Evolutionary conservation across 2,797 vertebrate species (phyloP).

Genomic region (Pseudotriccus pelzelni): DNA sequence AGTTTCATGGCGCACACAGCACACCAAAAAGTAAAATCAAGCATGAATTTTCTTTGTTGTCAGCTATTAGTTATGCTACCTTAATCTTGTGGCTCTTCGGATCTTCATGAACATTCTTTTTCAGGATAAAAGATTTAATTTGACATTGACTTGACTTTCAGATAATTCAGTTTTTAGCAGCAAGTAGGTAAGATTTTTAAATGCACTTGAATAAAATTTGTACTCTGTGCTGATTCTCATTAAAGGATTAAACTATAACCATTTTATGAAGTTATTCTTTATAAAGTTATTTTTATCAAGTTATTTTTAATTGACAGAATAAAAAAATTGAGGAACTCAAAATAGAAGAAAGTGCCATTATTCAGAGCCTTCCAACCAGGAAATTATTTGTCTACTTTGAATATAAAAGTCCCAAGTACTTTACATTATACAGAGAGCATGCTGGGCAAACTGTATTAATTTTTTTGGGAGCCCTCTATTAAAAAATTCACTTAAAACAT

Average conservation of each 20-base stretch:
- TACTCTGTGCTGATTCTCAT: conserved; percentile 27
- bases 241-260: conserved; percentile 50
- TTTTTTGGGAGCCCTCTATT: not conserved
- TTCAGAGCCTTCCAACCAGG: conserved; percentile 50
- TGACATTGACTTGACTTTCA: conserved; percentile 45
- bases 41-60: not conserved
- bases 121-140: conserved; percentile 31
- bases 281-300: conserved; percentile 38
- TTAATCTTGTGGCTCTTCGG: not conserved
- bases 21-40: not conserved
- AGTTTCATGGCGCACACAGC: not conserved
- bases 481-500: not conserved
- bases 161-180: conserved; percentile 7
- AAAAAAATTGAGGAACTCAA: not conserved
- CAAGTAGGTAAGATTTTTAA: conserved; percentile 48
- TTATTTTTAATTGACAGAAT: conserved; percentile 27
- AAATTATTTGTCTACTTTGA: conserved; percentile 40
- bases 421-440: not conserved
- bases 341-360: not conserved
- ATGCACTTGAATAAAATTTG: conserved; percentile 8
- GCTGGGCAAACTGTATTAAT: not conserved
- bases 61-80: not conserved
- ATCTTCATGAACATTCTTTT: not conserved
- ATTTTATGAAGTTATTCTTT: conserved; percentile 16
- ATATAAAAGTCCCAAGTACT: not conserved